Conservation (phyloP, 2,888 invertebrate species). For the Stenchaetothrips biformis region DNA sequence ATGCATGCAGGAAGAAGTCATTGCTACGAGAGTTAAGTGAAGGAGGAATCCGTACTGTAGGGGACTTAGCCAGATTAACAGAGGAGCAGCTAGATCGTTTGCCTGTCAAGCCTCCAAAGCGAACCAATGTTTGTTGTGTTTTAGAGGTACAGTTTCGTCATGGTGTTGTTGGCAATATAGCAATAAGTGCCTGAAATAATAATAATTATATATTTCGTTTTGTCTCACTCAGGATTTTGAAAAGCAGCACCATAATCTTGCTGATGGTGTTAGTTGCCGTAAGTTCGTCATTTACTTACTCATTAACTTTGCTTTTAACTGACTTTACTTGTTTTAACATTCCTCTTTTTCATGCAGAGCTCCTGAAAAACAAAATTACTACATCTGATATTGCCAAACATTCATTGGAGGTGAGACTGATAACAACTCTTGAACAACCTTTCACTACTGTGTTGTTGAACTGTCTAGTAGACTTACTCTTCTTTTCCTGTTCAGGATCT, state of each 20-base stretch:
- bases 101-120: background rate
- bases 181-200: background rate
- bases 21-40: background rate
- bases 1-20: background rate
- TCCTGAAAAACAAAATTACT: background rate
- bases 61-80: background rate
- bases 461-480: background rate
- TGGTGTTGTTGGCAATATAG: too few species aligned
- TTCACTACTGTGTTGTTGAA: background rate
- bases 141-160: background rate
- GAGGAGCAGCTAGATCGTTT: background rate
- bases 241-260: background rate
- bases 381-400: background rate
- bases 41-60: background rate
- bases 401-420: background rate
- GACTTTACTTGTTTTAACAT: background rate
- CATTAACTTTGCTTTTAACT: background rate
- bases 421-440: background rate
- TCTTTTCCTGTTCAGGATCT: background rate
- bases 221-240: background rate
- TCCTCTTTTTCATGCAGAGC: background rate
- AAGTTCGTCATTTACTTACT: background rate
- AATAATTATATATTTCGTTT: background rate
- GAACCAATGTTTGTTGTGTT: background rate
- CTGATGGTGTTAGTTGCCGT: background rate